Evolutionary conservation across 2,113 vertebrate species (phyloP).

Genomic region (Reinhardtius hippoglossoides): DNA sequence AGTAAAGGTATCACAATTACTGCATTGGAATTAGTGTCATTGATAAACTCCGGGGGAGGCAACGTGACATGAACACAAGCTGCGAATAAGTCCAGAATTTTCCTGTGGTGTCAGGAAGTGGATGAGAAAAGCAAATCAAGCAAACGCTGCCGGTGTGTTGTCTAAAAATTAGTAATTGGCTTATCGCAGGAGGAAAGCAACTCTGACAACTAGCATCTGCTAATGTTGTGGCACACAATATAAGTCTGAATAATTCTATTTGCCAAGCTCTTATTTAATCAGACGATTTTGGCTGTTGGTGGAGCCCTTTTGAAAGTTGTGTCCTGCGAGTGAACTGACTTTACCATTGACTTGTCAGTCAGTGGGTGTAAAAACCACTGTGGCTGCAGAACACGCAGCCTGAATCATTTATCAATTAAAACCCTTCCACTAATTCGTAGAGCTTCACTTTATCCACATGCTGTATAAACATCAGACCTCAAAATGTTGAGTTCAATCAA

Average conservation of each 20-base stretch:
- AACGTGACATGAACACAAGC: conserved; percentile 3
- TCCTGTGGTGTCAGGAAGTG: conserved; percentile 11
- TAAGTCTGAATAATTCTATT: conserved; percentile 36
- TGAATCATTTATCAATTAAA: conserved; percentile 27
- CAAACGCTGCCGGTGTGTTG: conserved; percentile 20
- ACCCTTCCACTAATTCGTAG: background rate
- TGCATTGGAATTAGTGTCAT: conserved; percentile 16
- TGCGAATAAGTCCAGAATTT: conserved; percentile 27
- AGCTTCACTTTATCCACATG: background rate
- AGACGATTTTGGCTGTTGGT: conserved; percentile 31
- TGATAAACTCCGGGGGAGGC: conserved; percentile 13
- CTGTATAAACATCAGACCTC: conserved; percentile 2
- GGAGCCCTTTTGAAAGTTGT: conserved; percentile 16
- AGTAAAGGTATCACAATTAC: conserved; percentile 20
- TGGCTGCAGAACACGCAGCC: background rate
- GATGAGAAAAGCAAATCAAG: conserved; percentile 49
- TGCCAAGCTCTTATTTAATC: conserved; percentile 8
- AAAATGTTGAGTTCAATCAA: conserved; percentile 33
- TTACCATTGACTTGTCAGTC: conserved; percentile 15
- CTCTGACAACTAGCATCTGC: conserved; percentile 40
- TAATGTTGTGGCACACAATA: conserved; percentile 36
- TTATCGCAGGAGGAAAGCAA: conserved; percentile 42
- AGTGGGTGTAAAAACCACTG: background rate
- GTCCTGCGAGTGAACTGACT: conserved; percentile 15
- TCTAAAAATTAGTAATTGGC: conserved; percentile 34